Evolutionary conservation across 2,797 vertebrate species (phyloP).

Genomic region (Rhynchotus rufescens): DNA sequence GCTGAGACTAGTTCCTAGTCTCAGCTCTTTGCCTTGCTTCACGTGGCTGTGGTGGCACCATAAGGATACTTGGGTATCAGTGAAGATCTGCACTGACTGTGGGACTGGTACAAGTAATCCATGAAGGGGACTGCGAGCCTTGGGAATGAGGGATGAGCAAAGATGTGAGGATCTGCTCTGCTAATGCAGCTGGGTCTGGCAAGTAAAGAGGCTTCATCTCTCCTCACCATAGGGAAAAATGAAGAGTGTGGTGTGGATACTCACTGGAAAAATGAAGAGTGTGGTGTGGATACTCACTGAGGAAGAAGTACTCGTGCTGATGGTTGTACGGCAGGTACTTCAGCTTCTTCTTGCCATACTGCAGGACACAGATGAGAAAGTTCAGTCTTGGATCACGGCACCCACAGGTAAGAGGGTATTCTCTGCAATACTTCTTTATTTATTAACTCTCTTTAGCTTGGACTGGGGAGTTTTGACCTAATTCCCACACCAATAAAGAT

Average conservation of each 20-base stretch:
- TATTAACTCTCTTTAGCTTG: background rate
- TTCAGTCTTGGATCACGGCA: background rate
- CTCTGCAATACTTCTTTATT: background rate
- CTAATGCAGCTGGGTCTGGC: background rate
- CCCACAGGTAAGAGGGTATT: background rate
- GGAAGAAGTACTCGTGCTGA: constrained; percentile 95
- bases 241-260: constrained; percentile 46
- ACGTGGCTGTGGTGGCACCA: accelerated
- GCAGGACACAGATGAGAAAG: constrained; percentile 43
- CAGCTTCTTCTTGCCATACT: constrained; percentile 96
- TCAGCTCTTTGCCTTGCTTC: background rate
- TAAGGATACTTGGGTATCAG: background rate
- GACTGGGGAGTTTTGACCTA: background rate
- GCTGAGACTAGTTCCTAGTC: background rate
- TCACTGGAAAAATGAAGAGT: constrained; percentile 74
- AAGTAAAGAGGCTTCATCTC: background rate
- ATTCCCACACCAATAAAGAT: background rate
- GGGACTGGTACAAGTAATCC: background rate
- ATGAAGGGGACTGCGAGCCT: background rate
- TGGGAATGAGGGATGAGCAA: background rate
- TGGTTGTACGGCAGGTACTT: constrained; percentile 92
- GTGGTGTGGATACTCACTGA: constrained; percentile 83
- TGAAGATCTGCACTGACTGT: background rate
- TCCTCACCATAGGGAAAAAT: background rate
- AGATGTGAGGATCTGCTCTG: background rate